Base-by-base conservation (phyloP, 2,888 invertebrate species). In the Thymelicus lineola region DNA sequence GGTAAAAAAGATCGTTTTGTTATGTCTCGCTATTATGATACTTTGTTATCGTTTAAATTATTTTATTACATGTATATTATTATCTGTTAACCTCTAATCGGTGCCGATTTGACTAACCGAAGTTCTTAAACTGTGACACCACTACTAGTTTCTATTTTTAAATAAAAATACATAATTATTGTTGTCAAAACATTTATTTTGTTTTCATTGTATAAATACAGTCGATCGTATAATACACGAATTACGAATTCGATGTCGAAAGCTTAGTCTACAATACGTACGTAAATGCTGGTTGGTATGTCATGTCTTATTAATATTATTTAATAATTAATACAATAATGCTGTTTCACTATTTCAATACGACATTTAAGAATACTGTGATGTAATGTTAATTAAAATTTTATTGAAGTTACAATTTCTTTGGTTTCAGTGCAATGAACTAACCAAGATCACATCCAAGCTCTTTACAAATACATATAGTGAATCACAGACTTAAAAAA, bases 171-270 rank as follows among this genome's bases (percentile, higher is more conserved):
- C 15, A n/a, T 45, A n/a, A n/a, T n/a, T n/a, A 72, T 76, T 79
- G 81, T 81, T 80, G 84, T 89, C 86, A 86, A 91, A 90, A 88
- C 89, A 85, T 91, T 91, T 89, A 90, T 84, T 89, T 76, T 69
- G 73, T 75, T 80, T 55, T 80, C 83, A 69, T 76, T 79, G 78
- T 86, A 87, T 87, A 90, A 89, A 89, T 86, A 89, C 86, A 90
- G 85, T 88, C 86, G 79, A 80, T 83, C 74, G 76, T 81, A 81
- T 79, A 80, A 81, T 85, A 86, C 82, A 85, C 75, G 75, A 79
- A 65, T 70, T 45, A 64, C 38, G 71, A 72, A 75, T 79, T 79
- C 83, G 80, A 81, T 82, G 80, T 82, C 71, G 66, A 81, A 78
- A 83, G 81, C 82, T 82, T 83, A 82, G 65, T 76, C 76, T 84